Evolutionary conservation across 2,888 invertebrate genomes (phyloP), one percentile per base, ranked within the genome.

Genomic region (Octodonta nipae): DNA sequence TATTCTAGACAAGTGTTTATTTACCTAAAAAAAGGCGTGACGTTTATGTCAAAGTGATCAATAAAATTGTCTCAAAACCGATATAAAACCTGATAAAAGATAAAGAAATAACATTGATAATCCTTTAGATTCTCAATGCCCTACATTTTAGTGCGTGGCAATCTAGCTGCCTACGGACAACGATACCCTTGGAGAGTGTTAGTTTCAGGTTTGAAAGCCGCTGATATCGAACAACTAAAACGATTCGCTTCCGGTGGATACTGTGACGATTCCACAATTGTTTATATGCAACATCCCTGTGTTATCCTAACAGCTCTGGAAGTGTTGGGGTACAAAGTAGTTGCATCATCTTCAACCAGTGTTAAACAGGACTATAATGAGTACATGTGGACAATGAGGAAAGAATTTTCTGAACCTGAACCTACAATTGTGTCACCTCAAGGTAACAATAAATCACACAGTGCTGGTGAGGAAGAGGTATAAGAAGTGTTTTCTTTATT

Each of bases 311-410:
- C 83, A 44, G 87, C 86, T 37, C 66, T 87, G 47, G 87, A 88
- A 70, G 84, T 86, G 37, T 69, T 88, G 46, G 86, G 86, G 30
- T 88, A 86, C 63, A 81, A 82, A 64, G 85, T 87, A 33, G 84
- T 87, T 30, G 84, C 86, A 35, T 85, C 85, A 10, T 84, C 85
- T 40, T 83, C 83, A 34, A 83, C 84, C 32, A 78, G 82, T 40
- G 81, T 85, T 13, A 84, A 84, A 60, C 84, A 84, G 62, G 84
- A 85, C 57, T 83, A 84, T 56, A 84, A 84, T 68, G 86, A 87
- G 58, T 86, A 86, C 52, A 85, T 86, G 81, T 87, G 87, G 87
- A 88, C 87, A 63, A 83, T 87, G 82, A 76, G 85, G 67, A 84
- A 83, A 60, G 85, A 86, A 50, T 86, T 86, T 59, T 68, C 75